A percentile compares a stretch with the other conserved stretches of the same genome.
Evolutionary conservation across 1,140 invertebrate species (phyloP).

Genomic region (Harpegnathos saltator): DNA sequence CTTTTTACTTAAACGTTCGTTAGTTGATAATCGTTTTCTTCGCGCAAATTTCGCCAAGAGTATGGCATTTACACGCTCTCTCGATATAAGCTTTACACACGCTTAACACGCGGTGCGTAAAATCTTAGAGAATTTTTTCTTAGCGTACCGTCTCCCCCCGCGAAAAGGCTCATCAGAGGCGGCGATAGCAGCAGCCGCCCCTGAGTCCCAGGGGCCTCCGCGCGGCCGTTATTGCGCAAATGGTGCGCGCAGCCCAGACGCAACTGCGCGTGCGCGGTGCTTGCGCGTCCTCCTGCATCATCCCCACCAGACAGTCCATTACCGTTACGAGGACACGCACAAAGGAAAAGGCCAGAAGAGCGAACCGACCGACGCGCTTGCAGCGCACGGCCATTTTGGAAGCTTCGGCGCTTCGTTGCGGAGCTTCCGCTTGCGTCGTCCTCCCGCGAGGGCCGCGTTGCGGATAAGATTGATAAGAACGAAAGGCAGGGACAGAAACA

Average conservation of each 20-base stretch:
- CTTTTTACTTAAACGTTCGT: not conserved
- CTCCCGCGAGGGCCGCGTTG: slow-evolving; percentile 35
- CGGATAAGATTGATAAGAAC: not conserved
- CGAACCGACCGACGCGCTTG: slow-evolving; percentile 82
- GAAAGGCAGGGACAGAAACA: slow-evolving; percentile 6
- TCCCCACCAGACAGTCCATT: slow-evolving; percentile 75
- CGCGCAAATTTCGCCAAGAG: no score
- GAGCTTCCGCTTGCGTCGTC: slow-evolving; percentile 78
- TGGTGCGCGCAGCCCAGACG: slow-evolving; percentile 70
- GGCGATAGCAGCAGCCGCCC: slow-evolving; percentile 66
- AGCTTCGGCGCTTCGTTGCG: slow-evolving; percentile 82
- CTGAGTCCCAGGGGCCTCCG: slow-evolving; percentile 70
- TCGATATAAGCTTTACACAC: no score
- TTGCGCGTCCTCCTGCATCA: slow-evolving; percentile 82
- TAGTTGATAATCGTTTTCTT: no score
- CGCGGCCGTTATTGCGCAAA: slow-evolving; percentile 64
- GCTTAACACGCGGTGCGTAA: no score
- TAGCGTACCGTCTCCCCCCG: no score
- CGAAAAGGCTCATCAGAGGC: no score
- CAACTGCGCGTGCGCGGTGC: slow-evolving; percentile 81
- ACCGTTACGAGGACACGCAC: slow-evolving; percentile 84
- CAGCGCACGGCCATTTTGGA: slow-evolving; percentile 86
- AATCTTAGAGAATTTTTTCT: no score
- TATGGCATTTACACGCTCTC: no score
- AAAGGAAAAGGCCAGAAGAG: slow-evolving; percentile 83